Evolutionary conservation across 92 coral and sea anemone species (phyloP).

Genomic region (Zoanthus gigantus): DNA sequence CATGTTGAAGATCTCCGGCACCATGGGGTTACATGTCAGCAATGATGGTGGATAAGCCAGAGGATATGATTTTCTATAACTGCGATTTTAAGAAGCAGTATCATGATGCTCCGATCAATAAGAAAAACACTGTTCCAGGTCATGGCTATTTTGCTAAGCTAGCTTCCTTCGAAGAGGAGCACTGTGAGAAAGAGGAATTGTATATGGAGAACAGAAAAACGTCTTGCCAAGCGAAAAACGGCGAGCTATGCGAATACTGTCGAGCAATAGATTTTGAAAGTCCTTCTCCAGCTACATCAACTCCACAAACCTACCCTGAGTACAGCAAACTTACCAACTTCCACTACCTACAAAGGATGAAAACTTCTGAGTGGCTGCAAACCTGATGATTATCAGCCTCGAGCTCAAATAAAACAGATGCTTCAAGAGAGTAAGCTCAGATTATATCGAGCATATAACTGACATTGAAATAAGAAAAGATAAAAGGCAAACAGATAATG

Average conservation of each 20-base stretch:
- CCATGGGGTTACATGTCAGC: conserved; percentile 58
- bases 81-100: conserved; percentile 53
- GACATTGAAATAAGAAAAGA: conserved; percentile 43
- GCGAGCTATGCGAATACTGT: not conserved
- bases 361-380: not conserved
- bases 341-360: not conserved
- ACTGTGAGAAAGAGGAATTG: conserved; percentile 57
- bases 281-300: too few relatives aligned
- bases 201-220: conserved; percentile 40
- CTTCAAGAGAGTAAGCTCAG: conserved; percentile 1
- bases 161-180: conserved; percentile 50
- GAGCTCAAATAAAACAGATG: not conserved
- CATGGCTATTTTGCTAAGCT: conserved; percentile 54
- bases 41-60: conserved; percentile 54
- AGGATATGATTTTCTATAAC: conserved; percentile 46
- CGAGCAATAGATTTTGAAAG: not conserved
- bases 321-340: not conserved
- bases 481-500: conserved; percentile 42
- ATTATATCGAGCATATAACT: conserved; percentile 42
- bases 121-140: conserved; percentile 52
- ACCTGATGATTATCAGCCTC: conserved; percentile 10
- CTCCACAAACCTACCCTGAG: not conserved
- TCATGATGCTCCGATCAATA: conserved; percentile 47
- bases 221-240: not conserved
- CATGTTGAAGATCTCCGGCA: conserved; percentile 66